phyloP scores from a whole-genome alignment of 1,140 invertebrate genomes.

The Carcinoscorpius rotundicauda region DNA sequence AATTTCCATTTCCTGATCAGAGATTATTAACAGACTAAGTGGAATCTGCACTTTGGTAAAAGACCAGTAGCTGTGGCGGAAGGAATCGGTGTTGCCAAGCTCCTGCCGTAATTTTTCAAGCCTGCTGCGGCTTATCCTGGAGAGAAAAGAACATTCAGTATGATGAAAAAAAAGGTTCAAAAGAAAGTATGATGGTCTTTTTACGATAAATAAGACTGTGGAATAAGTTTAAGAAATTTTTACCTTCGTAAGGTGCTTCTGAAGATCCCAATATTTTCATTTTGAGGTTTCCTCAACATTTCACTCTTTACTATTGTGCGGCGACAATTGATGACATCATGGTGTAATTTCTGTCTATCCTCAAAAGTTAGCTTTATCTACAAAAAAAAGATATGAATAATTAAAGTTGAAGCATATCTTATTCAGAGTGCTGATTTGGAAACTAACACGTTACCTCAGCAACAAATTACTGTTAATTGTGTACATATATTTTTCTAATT shows the following conservation, averaged over 20 bases:
- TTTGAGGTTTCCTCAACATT: constrained; percentile 63
- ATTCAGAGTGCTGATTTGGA: no score
- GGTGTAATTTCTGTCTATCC: constrained; percentile 63
- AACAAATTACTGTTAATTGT: no score
- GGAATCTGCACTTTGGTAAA: constrained; percentile 67
- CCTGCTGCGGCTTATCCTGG: constrained; percentile 67
- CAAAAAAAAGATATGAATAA: no score
- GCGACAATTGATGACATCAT: constrained; percentile 51
- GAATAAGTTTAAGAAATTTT: not conserved
- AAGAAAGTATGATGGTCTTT: not conserved
- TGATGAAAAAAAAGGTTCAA: constrained; percentile 12
- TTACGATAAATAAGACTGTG: not conserved
- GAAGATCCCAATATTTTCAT: constrained; percentile 62
- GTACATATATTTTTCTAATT: no score
- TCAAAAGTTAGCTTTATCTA: constrained; percentile 37
- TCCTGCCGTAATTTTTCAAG: constrained; percentile 51
- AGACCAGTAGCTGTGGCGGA: constrained; percentile 75
- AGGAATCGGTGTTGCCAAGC: constrained; percentile 44
- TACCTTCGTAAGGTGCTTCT: constrained; percentile 71
- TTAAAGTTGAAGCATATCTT: no score
- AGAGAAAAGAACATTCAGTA: no score
- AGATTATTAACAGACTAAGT: constrained; percentile 66
- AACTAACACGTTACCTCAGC: no score
- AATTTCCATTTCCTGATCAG: constrained; percentile 70
- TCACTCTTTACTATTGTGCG: constrained; percentile 69